phyloP scores from a whole-genome alignment of 1,140 invertebrate species.

The Patella vulgata region DNA sequence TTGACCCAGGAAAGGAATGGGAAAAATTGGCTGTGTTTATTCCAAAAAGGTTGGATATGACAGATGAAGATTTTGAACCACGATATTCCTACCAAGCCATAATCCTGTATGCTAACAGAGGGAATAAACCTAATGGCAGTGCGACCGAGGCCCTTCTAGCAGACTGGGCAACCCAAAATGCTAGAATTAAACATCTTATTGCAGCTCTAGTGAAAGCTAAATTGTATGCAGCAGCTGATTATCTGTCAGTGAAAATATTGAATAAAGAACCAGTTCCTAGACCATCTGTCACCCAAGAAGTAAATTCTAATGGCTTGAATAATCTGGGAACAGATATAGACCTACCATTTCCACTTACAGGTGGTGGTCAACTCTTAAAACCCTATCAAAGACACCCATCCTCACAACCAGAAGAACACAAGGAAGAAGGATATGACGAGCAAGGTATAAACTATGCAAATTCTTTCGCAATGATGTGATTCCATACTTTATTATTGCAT shows the following conservation, averaged over 20 bases:
- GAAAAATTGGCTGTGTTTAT: conserved; percentile 32
- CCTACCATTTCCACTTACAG: too few species aligned
- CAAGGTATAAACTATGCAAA: too few species aligned
- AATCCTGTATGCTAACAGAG: conserved; percentile 23
- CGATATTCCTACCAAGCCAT: conserved; percentile 29
- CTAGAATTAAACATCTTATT: conserved; percentile 45
- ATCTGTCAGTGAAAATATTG: conserved; percentile 40
- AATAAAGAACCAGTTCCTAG: conserved; percentile 16
- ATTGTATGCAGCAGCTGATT: conserved; percentile 45
- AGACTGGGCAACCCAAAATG: conserved; percentile 56
- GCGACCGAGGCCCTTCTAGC: conserved; percentile 36
- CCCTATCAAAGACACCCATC: too few species aligned
- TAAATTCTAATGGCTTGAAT: too few species aligned
- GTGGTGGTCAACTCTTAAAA: not conserved
- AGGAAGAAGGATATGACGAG: too few species aligned
- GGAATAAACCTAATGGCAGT: conserved; percentile 29
- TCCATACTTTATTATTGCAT: too few species aligned
- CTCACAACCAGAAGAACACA: too few species aligned
- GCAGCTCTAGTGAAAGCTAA: conserved; percentile 31
- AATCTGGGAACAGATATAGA: too few species aligned
- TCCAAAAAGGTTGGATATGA: conserved; percentile 26
- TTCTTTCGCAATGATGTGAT: too few species aligned
- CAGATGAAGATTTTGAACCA: conserved; percentile 22
- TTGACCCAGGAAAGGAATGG: conserved; percentile 41
- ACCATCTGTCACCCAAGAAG: not conserved